A percentile compares a stretch with the other conserved stretches of the same genome.
phyloP scores from a whole-genome alignment of 2,113 vertebrate species.

The Meles meles region DNA sequence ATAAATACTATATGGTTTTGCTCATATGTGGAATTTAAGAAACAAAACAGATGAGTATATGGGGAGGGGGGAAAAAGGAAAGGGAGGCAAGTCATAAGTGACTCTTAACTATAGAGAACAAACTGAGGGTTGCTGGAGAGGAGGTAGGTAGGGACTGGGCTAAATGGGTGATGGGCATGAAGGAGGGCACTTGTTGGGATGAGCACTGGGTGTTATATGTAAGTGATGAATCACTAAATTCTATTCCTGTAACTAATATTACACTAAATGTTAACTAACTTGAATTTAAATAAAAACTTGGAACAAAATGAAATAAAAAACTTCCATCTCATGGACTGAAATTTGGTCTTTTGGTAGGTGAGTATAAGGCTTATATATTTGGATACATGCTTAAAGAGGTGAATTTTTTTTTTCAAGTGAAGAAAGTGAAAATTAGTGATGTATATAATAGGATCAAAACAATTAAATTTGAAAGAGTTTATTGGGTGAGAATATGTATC shows the following conservation, averaged over 20 bases:
- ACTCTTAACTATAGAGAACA: too few species aligned
- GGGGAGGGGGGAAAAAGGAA: too few species aligned
- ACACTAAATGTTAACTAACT: background rate
- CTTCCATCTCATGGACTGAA: background rate
- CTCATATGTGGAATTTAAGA: background rate
- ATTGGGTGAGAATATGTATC: background rate
- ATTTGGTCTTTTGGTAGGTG: background rate
- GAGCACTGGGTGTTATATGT: too few species aligned
- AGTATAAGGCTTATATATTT: background rate
- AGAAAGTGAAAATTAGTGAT: conserved; percentile 8
- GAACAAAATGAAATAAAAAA: background rate
- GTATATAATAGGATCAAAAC: background rate
- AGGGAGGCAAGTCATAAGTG: too few species aligned
- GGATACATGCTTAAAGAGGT: background rate
- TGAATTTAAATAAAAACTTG: background rate
- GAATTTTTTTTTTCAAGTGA: background rate
- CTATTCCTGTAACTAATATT: background rate
- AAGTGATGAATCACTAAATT: too few species aligned
- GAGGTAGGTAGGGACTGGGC: too few species aligned
- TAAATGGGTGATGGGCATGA: too few species aligned
- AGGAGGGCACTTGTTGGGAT: too few species aligned
- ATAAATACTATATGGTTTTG: background rate
- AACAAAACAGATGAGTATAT: background rate
- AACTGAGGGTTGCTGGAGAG: too few species aligned
- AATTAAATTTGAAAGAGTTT: background rate